phyloP scores from a whole-genome alignment of 2,113 vertebrate genomes.

The cattle (Bos taurus) region ARS-UCD2.0 NC_037339.1:48319501-48320000 shows the following conservation, averaged over 20 bases:
- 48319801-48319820: not conserved
- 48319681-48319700: not conserved
- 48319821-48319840: not conserved
- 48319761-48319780: not conserved
- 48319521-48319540: slow-evolving; percentile 23
- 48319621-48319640: not conserved
- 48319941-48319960: not conserved
- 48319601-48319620: not conserved
- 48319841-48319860: not conserved
- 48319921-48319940: accelerated
- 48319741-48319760: not conserved
- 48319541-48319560: slow-evolving; percentile 22
- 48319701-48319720: not conserved
- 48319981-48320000: not conserved
- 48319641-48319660: not conserved
- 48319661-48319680: not conserved
- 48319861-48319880: not conserved
- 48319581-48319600: not conserved
- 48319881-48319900: not conserved
- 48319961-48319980: not conserved
- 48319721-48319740: not conserved
- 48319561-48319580: not conserved
- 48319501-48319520: slow-evolving; percentile 33
- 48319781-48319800: not conserved
- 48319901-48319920: not conserved